Evolutionary conservation across 2,888 invertebrate genomes (phyloP).

Genomic region (Pseudolycoriella hygida): DNA sequence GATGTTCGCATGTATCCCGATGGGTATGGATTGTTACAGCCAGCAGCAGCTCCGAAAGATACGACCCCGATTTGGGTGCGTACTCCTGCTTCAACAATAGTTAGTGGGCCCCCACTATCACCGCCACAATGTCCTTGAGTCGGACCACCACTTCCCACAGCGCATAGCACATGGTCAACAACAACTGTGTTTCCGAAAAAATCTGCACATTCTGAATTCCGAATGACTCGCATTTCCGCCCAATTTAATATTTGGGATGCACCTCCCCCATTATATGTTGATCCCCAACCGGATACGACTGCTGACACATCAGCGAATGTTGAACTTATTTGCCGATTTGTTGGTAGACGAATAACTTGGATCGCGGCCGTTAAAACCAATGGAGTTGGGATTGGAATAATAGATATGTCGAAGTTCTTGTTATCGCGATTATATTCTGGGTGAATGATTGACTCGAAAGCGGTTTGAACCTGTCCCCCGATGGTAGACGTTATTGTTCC

Average conservation of each 20-base stretch:
- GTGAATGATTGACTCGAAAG: constrained; percentile 1
- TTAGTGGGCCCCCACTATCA: constrained; percentile 4
- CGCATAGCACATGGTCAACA: constrained; percentile 1
- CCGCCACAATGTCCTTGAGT: constrained; percentile 1
- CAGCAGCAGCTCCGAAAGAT: not conserved
- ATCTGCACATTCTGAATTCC: not conserved
- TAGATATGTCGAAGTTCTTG: constrained; percentile 2
- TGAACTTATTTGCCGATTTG: not conserved
- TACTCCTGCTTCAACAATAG: not conserved
- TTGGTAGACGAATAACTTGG: not conserved
- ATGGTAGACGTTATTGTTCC: not conserved
- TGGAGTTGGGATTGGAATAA: not conserved
- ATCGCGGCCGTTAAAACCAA: not conserved
- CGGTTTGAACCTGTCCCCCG: not conserved
- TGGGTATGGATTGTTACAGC: not conserved
- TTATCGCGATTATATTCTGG: constrained; percentile 1
- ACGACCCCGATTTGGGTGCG: constrained; percentile 3
- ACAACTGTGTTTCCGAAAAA: not conserved
- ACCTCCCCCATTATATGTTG: not conserved
- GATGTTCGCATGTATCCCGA: constrained; percentile 1
- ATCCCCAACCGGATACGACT: constrained; percentile 2
- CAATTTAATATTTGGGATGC: constrained; percentile 1
- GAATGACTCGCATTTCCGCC: not conserved
- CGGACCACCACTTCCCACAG: not conserved
- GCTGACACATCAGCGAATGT: not conserved